A percentile compares a stretch with the other conserved stretches of the same genome.
Conservation (phyloP, 2,797 vertebrate species). For the Vireo griseus region DNA sequence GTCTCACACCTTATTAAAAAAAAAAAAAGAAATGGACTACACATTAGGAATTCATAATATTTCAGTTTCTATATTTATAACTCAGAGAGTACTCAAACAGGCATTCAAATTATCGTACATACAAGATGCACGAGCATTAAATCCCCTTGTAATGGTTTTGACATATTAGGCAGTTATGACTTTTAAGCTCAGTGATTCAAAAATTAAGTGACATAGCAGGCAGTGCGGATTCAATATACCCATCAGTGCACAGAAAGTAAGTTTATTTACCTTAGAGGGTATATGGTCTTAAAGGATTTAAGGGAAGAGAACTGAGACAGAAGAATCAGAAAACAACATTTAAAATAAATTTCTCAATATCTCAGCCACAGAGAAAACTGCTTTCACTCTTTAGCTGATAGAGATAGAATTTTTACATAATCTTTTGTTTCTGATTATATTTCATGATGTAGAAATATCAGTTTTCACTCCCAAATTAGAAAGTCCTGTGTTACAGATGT, state of each 20-base stretch:
- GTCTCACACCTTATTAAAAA: neutral
- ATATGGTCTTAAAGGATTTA: neutral
- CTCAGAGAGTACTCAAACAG: neutral
- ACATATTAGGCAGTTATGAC: neutral
- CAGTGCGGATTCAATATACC: neutral
- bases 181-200: fast-evolving
- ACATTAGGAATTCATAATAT: neutral
- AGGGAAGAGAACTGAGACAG: neutral
- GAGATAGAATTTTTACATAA: neutral
- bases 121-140: neutral
- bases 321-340: neutral
- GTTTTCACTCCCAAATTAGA: neutral
- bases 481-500: neutral
- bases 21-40: neutral
- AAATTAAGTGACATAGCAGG: neutral
- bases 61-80: neutral
- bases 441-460: neutral
- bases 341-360: neutral
- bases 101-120: neutral
- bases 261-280: neutral
- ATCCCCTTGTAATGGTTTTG: neutral
- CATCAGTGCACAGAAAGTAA: neutral
- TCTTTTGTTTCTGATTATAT: neutral
- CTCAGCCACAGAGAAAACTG: neutral
- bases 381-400: neutral